phyloP scores from a whole-genome alignment of 2,113 vertebrate genomes.

The Lampris incognitus region DNA sequence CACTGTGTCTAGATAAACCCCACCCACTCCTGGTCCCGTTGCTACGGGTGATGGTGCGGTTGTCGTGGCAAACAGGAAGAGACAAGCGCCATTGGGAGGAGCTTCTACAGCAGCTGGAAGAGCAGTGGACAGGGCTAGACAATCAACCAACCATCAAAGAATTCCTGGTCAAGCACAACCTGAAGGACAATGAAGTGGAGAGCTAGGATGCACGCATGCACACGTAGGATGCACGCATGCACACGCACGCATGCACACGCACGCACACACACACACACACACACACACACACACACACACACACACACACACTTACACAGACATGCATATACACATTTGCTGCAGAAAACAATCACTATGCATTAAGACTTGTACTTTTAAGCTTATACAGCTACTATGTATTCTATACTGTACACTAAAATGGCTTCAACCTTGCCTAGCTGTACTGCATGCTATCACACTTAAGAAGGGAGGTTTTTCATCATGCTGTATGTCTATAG shows the following conservation, averaged over 20 bases:
- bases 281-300: not conserved
- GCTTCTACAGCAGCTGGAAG: constrained; percentile 84
- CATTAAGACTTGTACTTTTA: no score
- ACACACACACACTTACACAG: constrained; percentile 1
- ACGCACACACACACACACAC: not conserved
- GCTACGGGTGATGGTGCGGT: constrained; percentile 85
- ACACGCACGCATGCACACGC: not conserved
- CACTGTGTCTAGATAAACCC: constrained; percentile 71
- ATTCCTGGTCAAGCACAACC: constrained; percentile 86
- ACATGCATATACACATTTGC: constrained; percentile 1
- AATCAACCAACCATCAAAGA: constrained; percentile 89
- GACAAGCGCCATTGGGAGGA: constrained; percentile 91
- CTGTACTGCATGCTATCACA: no score
- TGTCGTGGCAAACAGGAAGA: constrained; percentile 92
- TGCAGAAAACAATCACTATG: not conserved
- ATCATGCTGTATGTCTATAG: no score
- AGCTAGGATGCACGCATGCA: constrained; percentile 14
- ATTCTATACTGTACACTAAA: no score
- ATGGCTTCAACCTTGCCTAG: no score
- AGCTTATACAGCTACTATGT: no score
- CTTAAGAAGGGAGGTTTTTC: no score
- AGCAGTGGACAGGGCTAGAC: constrained; percentile 76
- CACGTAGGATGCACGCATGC: not conserved
- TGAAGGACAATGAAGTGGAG: constrained; percentile 78
- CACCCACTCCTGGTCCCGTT: constrained; percentile 88